Conservation (phyloP, 1,140 invertebrate genomes). For the Mactra quadrangularis region DNA sequence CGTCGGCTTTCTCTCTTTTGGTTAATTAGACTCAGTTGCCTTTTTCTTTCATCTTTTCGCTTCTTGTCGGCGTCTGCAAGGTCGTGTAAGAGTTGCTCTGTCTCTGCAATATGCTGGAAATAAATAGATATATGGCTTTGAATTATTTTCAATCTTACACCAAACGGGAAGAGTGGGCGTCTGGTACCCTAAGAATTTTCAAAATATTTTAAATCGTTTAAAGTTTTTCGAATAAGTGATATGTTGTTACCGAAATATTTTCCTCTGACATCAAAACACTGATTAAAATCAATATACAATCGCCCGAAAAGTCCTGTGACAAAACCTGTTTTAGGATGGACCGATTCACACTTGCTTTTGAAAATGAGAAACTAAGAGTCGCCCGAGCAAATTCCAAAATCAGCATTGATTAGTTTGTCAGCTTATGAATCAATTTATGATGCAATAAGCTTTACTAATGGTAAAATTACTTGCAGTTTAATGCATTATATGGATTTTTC, state of each 20-base stretch:
- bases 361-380: no score
- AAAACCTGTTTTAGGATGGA: no score
- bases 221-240: background rate
- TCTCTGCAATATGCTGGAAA: slow-evolving; percentile 74
- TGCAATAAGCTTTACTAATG: no score
- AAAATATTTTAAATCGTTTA: background rate
- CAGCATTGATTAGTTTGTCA: no score
- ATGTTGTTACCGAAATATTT: background rate
- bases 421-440: no score
- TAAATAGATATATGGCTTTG: no score
- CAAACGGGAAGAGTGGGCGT: background rate
- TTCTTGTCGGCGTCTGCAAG: slow-evolving; percentile 75
- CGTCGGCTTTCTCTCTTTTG: slow-evolving; percentile 70
- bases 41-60: slow-evolving; percentile 70
- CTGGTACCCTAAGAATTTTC: background rate
- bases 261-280: background rate
- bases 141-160: no score
- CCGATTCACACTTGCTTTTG: no score
- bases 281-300: background rate
- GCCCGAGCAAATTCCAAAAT: no score
- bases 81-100: slow-evolving; percentile 73
- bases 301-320: no score
- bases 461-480: no score
- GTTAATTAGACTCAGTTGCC: slow-evolving; percentile 74
- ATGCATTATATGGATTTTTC: no score